Conservation (phyloP, 1,140 invertebrate genomes). For the Trachymyrmex septentrionalis region DNA sequence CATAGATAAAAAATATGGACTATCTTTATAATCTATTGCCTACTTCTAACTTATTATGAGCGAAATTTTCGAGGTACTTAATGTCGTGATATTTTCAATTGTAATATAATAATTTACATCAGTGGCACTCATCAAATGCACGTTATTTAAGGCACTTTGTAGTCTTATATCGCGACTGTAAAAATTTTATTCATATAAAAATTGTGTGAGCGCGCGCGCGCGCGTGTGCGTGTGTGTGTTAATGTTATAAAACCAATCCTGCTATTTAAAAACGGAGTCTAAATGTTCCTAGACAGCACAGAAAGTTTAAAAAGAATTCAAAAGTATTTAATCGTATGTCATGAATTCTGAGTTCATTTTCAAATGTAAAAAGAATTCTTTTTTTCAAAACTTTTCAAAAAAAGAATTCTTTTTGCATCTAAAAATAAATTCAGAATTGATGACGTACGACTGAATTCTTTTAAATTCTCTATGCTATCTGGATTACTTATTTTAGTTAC, state of each 20-base stretch:
- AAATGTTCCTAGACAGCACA: not conserved
- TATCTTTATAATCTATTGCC: constrained; percentile 17
- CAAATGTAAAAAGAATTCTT: too few relatives aligned
- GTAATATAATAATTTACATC: constrained; percentile 70
- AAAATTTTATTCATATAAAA: not conserved
- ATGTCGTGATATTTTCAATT: constrained; percentile 30
- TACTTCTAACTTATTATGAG: constrained; percentile 47
- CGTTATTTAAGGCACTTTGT: constrained; percentile 60
- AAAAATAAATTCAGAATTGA: too few relatives aligned
- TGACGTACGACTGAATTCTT: too few relatives aligned
- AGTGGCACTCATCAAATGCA: not conserved
- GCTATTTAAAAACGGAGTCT: not conserved
- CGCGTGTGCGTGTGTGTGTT: not conserved
- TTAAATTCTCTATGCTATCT: too few relatives aligned
- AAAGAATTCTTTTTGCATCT: too few relatives aligned
- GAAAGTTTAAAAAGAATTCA: too few relatives aligned
- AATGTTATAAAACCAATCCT: not conserved
- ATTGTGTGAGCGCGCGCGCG: too few relatives aligned
- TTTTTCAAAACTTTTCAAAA: too few relatives aligned
- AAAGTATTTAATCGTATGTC: too few relatives aligned
- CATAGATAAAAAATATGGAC: not conserved
- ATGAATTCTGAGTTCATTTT: too few relatives aligned
- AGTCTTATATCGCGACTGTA: not conserved
- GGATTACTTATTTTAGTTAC: too few relatives aligned
- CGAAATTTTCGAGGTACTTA: constrained; percentile 7